Evolutionary conservation across 1,140 invertebrate genomes (phyloP).

Genomic region (Hylyphantes graminicola): DNA sequence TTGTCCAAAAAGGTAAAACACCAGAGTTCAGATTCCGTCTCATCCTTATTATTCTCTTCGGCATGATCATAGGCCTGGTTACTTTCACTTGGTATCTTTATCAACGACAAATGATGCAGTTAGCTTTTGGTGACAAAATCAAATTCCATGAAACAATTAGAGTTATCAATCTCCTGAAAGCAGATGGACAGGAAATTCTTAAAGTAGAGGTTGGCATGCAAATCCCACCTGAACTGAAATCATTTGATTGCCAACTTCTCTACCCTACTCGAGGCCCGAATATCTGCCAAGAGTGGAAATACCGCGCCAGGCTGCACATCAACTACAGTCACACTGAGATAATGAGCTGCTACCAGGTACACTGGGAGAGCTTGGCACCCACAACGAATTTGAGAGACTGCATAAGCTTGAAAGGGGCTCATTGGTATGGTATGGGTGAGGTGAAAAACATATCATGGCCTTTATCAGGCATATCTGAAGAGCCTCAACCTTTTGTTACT

Average conservation of each 20-base stretch:
- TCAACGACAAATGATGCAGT: constrained; percentile 52
- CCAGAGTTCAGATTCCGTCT: constrained; percentile 62
- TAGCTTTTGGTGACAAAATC: constrained; percentile 60
- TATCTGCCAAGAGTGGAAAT: constrained; percentile 64
- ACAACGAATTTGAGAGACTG: constrained; percentile 79
- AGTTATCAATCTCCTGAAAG: constrained; percentile 59
- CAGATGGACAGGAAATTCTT: constrained; percentile 57
- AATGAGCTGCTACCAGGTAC: constrained; percentile 78
- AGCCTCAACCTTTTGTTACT: constrained; percentile 83
- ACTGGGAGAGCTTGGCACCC: constrained; percentile 79
- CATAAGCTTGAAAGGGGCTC: constrained; percentile 75
- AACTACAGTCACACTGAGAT: constrained; percentile 52
- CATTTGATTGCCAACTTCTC: constrained; percentile 55
- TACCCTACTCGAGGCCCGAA: constrained; percentile 44
- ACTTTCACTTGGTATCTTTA: constrained; percentile 60
- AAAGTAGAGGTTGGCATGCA: constrained; percentile 60
- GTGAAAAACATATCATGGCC: constrained; percentile 82
- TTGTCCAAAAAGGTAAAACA: constrained; percentile 60
- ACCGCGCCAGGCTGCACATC: constrained; percentile 62
- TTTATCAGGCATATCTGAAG: constrained; percentile 77
- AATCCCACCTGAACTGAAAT: constrained; percentile 61
- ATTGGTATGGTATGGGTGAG: constrained; percentile 76
- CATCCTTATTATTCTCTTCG: constrained; percentile 57
- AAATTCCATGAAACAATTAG: constrained; percentile 54
- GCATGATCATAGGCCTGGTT: constrained; percentile 55